Conservation (phyloP, 2,888 invertebrate species). For the Microlaimidae sp. region DNA sequence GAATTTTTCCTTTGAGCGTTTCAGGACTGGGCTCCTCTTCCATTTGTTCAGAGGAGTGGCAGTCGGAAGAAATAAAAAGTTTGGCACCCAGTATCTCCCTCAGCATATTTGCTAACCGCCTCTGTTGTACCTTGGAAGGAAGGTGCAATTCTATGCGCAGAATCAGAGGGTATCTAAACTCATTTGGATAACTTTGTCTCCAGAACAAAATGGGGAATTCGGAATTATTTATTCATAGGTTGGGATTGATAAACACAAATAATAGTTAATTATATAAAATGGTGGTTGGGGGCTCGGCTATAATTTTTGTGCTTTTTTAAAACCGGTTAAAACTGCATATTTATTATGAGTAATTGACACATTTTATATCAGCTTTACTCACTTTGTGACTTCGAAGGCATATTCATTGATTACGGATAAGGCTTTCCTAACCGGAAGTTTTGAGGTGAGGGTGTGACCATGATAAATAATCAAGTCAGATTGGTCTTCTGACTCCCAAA, state of each 20-base stretch:
- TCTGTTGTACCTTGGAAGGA: constrained; percentile 38
- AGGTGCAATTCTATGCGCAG: constrained; percentile 43
- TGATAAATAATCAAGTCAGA: constrained; percentile 43
- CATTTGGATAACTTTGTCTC: too few species aligned
- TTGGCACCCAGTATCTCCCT: constrained; percentile 35
- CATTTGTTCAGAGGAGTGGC: constrained; percentile 17
- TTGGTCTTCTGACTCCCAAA: constrained; percentile 43
- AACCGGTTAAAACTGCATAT: too few species aligned
- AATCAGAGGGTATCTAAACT: constrained; percentile 42
- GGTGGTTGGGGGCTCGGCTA: too few species aligned
- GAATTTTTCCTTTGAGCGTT: constrained; percentile 28
- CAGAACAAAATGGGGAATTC: too few species aligned
- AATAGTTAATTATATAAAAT: too few species aligned
- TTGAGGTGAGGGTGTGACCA: constrained; percentile 44
- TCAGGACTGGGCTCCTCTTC: constrained; percentile 25
- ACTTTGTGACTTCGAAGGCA: constrained; percentile 40
- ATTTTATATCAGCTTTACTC: too few species aligned
- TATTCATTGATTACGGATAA: constrained; percentile 40
- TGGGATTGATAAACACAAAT: too few species aligned
- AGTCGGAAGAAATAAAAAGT: constrained; percentile 24
- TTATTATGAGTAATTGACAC: too few species aligned
- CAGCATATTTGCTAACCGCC: constrained; percentile 36
- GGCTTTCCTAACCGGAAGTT: constrained; percentile 38
- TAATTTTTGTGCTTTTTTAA: too few species aligned
- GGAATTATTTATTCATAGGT: too few species aligned